phyloP scores from a whole-genome alignment of 2,113 vertebrate species.

The Mobula birostris region DNA sequence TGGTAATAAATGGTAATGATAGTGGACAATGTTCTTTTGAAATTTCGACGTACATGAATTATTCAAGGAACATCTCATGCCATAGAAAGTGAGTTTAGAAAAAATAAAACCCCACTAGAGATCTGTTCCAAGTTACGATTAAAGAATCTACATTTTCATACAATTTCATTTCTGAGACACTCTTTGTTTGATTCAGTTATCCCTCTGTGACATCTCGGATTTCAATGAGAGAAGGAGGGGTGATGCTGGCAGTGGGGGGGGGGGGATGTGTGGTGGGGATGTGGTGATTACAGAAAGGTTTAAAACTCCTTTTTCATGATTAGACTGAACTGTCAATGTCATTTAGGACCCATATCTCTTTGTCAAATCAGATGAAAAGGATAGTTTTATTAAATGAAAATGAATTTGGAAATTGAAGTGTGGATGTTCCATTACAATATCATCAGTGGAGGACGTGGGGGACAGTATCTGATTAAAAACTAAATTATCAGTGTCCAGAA shows the following conservation, averaged over 20 bases:
- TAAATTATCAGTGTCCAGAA: not conserved
- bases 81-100: not conserved
- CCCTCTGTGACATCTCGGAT: not conserved
- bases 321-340: slow-evolving; percentile 14
- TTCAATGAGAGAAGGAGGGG: not conserved
- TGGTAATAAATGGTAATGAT: slow-evolving; percentile 4
- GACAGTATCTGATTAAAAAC: slow-evolving; percentile 13
- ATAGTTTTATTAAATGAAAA: slow-evolving; percentile 6
- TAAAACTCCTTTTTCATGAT: not conserved
- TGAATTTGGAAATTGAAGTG: slow-evolving; percentile 15
- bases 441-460: not conserved
- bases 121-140: not conserved
- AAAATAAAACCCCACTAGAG: not conserved
- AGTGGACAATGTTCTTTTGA: not conserved
- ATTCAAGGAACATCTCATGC: not conserved
- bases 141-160: slow-evolving; percentile 10
- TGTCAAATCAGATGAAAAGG: slow-evolving; percentile 9
- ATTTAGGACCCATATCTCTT: slow-evolving; percentile 1
- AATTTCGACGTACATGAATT: not conserved
- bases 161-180: not conserved
- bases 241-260: not conserved
- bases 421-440: not conserved
- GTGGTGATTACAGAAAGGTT: not conserved
- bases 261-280: not conserved
- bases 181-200: not conserved